A percentile compares a stretch with the other conserved stretches of the same genome.
These are phyloP conservation scores for Harpalus rufipes DNA, from an alignment of 2,888 invertebrate genomes.

Conservation along the genomic window DNA sequence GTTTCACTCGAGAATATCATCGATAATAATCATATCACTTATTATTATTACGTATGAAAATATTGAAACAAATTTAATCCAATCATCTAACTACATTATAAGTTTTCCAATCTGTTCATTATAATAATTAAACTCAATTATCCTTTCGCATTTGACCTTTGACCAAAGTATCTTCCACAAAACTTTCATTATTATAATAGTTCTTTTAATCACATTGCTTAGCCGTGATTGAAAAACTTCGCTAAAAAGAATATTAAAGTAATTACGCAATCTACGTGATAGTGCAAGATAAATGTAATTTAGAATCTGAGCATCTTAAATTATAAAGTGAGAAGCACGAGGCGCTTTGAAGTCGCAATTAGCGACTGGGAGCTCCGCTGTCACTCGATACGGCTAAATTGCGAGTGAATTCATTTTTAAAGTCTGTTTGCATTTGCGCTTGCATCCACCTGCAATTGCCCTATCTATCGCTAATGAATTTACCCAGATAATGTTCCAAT, in stretches of 20 bases:
- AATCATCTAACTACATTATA: too few species aligned
- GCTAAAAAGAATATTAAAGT: conserved; percentile 14
- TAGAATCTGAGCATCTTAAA: conserved; percentile 23
- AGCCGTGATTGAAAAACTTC: conserved; percentile 19
- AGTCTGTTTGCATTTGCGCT: conserved; percentile 34
- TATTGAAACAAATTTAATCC: too few species aligned
- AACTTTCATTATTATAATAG: conserved; percentile 23
- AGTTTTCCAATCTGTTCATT: too few species aligned
- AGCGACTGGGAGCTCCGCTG: conserved; percentile 1
- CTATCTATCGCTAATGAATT: conserved; percentile 29
- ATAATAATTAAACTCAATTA: too few species aligned
- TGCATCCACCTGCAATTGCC: conserved; percentile 13
- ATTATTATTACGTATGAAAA: too few species aligned
- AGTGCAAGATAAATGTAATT: conserved; percentile 48
- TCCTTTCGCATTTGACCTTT: background rate
- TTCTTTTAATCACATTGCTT: background rate
- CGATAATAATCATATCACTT: too few species aligned
- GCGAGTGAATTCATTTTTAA: conserved; percentile 49
- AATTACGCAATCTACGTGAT: conserved; percentile 35
- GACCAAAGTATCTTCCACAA: background rate
- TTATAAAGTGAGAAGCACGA: conserved; percentile 30
- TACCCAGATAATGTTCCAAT: conserved; percentile 24
- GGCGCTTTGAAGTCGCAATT: conserved; percentile 57
- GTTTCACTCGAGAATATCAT: too few species aligned
- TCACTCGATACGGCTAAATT: conserved; percentile 13